A percentile compares a stretch with the other conserved stretches of the same genome.
phyloP scores from a whole-genome alignment of 2,113 vertebrate genomes.

The Aleadryas rufinucha region DNA sequence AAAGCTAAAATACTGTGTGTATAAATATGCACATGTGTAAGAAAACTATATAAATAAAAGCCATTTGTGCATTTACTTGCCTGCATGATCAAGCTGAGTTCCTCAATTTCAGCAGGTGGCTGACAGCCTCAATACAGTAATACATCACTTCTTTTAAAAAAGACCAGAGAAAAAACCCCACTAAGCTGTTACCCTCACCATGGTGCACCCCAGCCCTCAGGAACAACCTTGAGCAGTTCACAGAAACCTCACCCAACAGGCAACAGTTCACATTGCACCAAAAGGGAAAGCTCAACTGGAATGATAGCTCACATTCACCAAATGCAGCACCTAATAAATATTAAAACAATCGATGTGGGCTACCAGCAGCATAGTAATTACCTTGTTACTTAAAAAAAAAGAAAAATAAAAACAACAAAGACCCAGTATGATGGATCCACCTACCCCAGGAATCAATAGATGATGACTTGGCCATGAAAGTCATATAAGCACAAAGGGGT shows the following conservation, averaged over 20 bases:
- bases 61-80: neutral
- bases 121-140: neutral
- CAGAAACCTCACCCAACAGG: neutral
- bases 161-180: neutral
- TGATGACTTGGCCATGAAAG: neutral
- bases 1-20: neutral
- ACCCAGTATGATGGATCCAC: neutral
- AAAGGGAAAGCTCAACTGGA: neutral
- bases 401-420: neutral
- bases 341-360: neutral
- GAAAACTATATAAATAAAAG: neutral
- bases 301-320: neutral
- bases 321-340: neutral
- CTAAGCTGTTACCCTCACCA: neutral
- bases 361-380: neutral
- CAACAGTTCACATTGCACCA: neutral
- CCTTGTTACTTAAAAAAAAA: neutral
- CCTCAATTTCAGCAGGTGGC: constrained; percentile 6
- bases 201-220: neutral
- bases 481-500: neutral
- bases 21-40: neutral
- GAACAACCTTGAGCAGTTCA: neutral
- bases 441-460: neutral
- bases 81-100: neutral
- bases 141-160: neutral